These are phyloP conservation scores for Bicyclus anynana DNA, from an alignment of 1,140 invertebrate species.

Conservation along the genomic window DNA sequence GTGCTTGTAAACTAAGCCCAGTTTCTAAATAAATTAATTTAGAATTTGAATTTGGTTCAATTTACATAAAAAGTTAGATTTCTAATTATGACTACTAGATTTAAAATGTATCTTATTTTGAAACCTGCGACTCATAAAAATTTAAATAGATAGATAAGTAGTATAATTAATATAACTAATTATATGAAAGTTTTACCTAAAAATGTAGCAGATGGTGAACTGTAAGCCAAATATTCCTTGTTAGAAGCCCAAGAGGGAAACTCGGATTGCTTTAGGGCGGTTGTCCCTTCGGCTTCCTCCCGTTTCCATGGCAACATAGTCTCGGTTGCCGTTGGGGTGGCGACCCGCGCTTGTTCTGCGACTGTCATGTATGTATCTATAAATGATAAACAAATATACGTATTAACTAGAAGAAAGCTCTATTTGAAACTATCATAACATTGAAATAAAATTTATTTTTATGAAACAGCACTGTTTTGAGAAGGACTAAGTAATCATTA, in stretches of 20 bases:
- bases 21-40: too few species aligned
- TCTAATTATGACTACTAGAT: too few species aligned
- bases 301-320: conserved; percentile 93
- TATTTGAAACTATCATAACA: neutral
- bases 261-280: conserved; percentile 89
- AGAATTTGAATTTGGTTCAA: too few species aligned
- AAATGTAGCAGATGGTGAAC: conserved; percentile 93
- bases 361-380: conserved; percentile 65
- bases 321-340: conserved; percentile 90
- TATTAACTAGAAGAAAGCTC: neutral
- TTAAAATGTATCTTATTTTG: too few species aligned
- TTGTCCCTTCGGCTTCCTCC: conserved; percentile 82
- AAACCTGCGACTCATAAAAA: too few species aligned
- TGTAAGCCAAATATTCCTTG: conserved; percentile 94
- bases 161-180: neutral
- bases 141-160: too few species aligned
- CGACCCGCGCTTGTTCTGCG: conserved; percentile 82
- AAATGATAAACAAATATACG: conserved; percentile 16
- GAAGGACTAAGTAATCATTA: too few species aligned
- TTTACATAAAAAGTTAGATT: too few species aligned
- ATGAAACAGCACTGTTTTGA: too few species aligned
- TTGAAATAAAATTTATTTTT: too few species aligned
- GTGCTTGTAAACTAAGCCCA: too few species aligned
- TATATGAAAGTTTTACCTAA: conserved; percentile 80
- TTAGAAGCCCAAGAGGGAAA: conserved; percentile 95